Evolutionary conservation across 2,113 vertebrate genomes (phyloP), one percentile per base, ranked within the genome.

Genomic region (Nicator chloris): DNA sequence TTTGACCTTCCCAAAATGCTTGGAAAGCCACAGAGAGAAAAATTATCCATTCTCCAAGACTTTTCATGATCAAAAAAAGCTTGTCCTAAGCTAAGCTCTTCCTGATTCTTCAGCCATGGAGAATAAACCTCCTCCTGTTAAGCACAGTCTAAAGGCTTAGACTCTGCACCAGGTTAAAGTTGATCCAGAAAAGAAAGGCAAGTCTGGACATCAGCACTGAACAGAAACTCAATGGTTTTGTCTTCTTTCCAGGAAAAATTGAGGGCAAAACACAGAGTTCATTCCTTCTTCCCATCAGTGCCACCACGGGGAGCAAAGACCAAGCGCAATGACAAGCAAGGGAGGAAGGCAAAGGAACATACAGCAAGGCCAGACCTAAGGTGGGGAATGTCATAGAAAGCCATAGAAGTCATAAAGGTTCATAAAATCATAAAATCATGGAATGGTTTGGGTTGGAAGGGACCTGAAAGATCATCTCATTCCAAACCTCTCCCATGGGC

Each of bases 221-320:
- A 35, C 4, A 40, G 23, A 68, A 88, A 88, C 7, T 53, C 22
- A 27, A 0, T 4, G 13, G 5, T 61, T 77, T 78, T 28, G 6
- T 23, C 22, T 10, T 64, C 4, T 54, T 77, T 60, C 5, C 18
- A 15, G 33, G 49, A 64, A 70, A 73, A 81, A 3, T 2, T 40
- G 40, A 42, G 4, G 22, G 10, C 4, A 47, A 80, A 85, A 42
- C 7, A 20, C 0, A 3, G 31, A 72, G 18, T 1, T 85, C 10
- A 19, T 47, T 61, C 23, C 45, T 82, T 12, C 27, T 40, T 37
- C 57, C 40, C 11, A 13, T 33, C 27, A 13, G 31, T 54, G 49
- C 6, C 31, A 24, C 30, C 13, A 16, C 0, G 1, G 14, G 18
- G 33, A 54, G 11, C 26, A 51, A 8, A 69, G 31, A 40, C 5